Evolutionary conservation across 2,797 vertebrate species (phyloP).

Genomic region (Phrynocephalus vlangalii): DNA sequence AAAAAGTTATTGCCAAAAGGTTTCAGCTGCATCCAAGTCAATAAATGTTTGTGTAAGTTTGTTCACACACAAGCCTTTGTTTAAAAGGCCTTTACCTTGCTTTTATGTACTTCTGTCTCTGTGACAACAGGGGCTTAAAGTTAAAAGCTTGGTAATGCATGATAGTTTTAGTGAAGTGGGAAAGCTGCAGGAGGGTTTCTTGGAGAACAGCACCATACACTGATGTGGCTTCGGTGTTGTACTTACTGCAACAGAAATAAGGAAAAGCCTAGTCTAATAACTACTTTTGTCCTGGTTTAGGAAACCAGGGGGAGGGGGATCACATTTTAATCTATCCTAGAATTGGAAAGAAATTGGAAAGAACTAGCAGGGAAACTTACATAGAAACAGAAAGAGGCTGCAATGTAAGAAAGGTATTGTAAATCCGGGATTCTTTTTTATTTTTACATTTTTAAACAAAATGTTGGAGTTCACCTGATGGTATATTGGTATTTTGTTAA

Average conservation of each 20-base stretch:
- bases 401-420: background rate
- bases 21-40: background rate
- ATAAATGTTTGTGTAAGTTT: background rate
- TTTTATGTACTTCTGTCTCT: background rate
- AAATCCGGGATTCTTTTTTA: background rate
- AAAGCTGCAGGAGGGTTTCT: background rate
- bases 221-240: background rate
- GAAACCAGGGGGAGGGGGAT: background rate
- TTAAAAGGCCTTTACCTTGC: constrained; percentile 7
- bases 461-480: background rate
- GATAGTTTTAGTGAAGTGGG: background rate
- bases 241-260: background rate
- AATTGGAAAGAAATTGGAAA: background rate
- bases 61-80: background rate
- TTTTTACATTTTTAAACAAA: background rate
- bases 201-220: background rate
- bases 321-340: background rate
- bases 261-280: background rate
- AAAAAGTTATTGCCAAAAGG: background rate
- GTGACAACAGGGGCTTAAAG: background rate
- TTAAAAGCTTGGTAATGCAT: background rate
- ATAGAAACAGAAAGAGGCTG: background rate
- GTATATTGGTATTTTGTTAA: background rate
- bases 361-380: too few species aligned
- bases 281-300: background rate